Conservation (phyloP, 2,113 vertebrate genomes). For the Dinomys branickii region DNA sequence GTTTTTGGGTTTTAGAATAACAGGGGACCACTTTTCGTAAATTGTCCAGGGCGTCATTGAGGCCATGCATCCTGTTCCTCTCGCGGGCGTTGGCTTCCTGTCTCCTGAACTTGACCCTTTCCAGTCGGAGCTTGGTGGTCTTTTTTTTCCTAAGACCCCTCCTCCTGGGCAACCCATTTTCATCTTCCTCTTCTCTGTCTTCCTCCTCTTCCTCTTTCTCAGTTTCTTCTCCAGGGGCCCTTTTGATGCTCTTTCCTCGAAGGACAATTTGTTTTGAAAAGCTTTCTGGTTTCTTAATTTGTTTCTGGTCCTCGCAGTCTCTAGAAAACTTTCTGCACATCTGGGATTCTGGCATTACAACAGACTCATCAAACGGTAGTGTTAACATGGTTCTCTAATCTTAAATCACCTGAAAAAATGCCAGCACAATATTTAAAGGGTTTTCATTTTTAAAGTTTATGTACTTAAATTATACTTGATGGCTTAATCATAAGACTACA, state of each 20-base stretch:
- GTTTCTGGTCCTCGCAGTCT: conserved; percentile 91
- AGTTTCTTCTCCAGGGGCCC: conserved; percentile 91
- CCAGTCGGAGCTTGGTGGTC: conserved; percentile 90
- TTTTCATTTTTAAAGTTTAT: conserved; percentile 83
- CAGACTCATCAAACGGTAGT: conserved; percentile 97
- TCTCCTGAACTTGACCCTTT: conserved; percentile 94
- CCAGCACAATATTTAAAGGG: conserved; percentile 86
- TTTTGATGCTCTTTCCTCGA: conserved; percentile 90
- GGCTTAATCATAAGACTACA: conserved; percentile 63
- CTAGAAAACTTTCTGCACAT: conserved; percentile 95
- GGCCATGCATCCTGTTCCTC: conserved; percentile 96
- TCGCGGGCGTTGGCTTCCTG: conserved; percentile 97
- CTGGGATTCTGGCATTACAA: conserved; percentile 95
- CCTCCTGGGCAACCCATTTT: conserved; percentile 91
- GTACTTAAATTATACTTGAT: conserved; percentile 75
- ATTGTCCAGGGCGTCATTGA: conserved; percentile 97
- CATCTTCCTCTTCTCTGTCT: conserved; percentile 93
- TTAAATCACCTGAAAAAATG: conserved; percentile 90
- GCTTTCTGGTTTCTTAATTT: conserved; percentile 91
- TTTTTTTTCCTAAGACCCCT: conserved; percentile 97
- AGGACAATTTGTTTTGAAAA: conserved; percentile 88
- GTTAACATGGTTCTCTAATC: conserved; percentile 96
- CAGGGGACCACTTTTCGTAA: conserved; percentile 99
- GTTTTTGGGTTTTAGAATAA: conserved; percentile 99
- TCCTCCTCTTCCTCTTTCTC: conserved; percentile 94